Conservation (phyloP, 2,888 invertebrate genomes). For the Limnephilus lunatus region DNA sequence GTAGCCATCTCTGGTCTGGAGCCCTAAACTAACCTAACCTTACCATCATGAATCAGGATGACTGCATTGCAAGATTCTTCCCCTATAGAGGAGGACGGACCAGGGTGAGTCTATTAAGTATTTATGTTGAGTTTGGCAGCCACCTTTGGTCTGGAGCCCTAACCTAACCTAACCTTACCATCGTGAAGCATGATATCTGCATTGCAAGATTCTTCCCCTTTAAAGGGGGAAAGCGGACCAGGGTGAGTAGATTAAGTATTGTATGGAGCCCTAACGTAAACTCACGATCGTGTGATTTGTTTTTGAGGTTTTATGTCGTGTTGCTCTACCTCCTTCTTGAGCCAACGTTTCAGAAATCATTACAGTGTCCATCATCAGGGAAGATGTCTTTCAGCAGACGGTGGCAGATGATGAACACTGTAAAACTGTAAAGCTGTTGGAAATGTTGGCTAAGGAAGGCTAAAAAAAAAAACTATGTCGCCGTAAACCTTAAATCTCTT, state of each 20-base stretch:
- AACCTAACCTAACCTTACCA: no score
- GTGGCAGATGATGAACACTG: no score
- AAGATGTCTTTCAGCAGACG: no score
- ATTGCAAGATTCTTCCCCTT: conserved; percentile 96
- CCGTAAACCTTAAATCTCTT: no score
- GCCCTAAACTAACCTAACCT: no score
- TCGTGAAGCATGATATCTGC: conserved; percentile 89
- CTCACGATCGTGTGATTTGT: conserved; percentile 73
- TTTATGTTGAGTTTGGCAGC: background rate
- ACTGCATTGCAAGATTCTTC: conserved; percentile 95
- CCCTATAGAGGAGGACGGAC: conserved; percentile 90
- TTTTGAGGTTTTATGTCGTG: no score
- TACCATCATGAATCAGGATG: conserved; percentile 83
- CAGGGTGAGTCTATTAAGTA: conserved; percentile 78
- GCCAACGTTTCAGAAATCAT: no score
- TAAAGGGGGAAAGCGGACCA: conserved; percentile 89
- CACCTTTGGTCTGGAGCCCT: background rate
- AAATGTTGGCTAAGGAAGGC: no score
- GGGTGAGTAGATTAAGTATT: conserved; percentile 74
- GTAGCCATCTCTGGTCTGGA: conserved; percentile 75
- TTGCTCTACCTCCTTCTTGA: no score
- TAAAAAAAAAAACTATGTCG: no score
- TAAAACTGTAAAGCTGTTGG: no score
- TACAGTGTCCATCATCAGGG: no score
- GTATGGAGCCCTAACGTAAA: background rate